Conservation (phyloP, 2,888 invertebrate species). For the Chironomus tentans region DNA sequence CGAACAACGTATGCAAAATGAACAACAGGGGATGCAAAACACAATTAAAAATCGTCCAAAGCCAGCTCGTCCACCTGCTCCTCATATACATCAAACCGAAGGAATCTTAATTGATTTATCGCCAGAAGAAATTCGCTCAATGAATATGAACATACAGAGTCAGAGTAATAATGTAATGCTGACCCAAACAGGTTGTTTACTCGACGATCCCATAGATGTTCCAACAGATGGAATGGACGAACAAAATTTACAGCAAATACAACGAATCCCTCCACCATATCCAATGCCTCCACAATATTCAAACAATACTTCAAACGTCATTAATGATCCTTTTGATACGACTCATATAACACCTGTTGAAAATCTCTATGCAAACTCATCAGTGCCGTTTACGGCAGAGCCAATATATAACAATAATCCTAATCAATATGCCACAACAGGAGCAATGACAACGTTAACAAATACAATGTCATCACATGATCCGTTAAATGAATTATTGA, state of each 20-base stretch:
- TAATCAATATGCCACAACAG: neutral
- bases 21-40: constrained; percentile 29
- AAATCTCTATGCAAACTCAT: constrained; percentile 13
- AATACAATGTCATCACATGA: neutral
- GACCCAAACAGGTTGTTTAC: constrained; percentile 45
- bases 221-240: constrained; percentile 40
- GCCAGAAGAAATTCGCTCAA: constrained; percentile 43
- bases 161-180: constrained; percentile 32
- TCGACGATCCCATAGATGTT: constrained; percentile 67
- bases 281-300: constrained; percentile 47
- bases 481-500: neutral
- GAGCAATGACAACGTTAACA: no score
- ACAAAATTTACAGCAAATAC: neutral
- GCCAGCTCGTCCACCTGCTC: constrained; percentile 40
- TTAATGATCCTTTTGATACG: constrained; percentile 19
- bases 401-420: constrained; percentile 15
- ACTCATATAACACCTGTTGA: constrained; percentile 16
- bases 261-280: constrained; percentile 46
- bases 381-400: neutral
- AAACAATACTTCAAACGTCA: constrained; percentile 14
- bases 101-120: constrained; percentile 69
- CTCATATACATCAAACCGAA: constrained; percentile 47
- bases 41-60: constrained; percentile 27
- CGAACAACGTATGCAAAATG: constrained; percentile 43
- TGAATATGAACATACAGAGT: constrained; percentile 18